Percentiles rank a stretch among this genome's conserved stretches.
Evolutionary conservation across 2,888 invertebrate species (phyloP).

Genomic region (Campopleginae sp.): DNA sequence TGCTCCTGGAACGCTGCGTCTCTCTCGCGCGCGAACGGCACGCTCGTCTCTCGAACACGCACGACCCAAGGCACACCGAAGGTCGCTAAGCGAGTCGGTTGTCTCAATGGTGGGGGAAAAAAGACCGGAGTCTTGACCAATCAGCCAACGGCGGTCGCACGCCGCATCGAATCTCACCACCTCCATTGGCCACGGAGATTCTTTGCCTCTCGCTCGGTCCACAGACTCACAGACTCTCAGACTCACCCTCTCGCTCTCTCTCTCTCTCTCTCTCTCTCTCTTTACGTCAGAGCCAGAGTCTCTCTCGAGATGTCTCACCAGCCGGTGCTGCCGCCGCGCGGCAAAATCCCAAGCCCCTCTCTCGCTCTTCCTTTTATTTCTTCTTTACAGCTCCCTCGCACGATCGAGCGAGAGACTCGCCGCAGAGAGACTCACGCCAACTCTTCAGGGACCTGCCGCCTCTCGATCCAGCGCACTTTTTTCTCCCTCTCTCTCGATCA

Average conservation of each 20-base stretch:
- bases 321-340: slow-evolving; percentile 62
- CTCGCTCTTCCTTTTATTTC: slow-evolving; percentile 45
- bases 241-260: slow-evolving; percentile 27
- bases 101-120: slow-evolving; percentile 69
- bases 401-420: neutral
- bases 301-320: slow-evolving; percentile 42
- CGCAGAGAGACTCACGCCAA: slow-evolving; percentile 50
- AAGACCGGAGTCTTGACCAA: slow-evolving; percentile 74
- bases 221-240: slow-evolving; percentile 48
- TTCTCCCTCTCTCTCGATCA: slow-evolving; percentile 52
- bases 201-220: slow-evolving; percentile 55
- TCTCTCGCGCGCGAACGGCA: slow-evolving; percentile 67
- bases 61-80: too few species aligned
- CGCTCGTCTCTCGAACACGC: slow-evolving; percentile 77
- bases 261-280: slow-evolving; percentile 37
- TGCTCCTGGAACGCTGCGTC: slow-evolving; percentile 18
- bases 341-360: slow-evolving; percentile 61
- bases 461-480: slow-evolving; percentile 39
- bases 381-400: slow-evolving; percentile 61
- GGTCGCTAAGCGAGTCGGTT: slow-evolving; percentile 37
- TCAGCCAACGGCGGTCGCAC: slow-evolving; percentile 78
- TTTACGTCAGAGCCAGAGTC: slow-evolving; percentile 26
- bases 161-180: slow-evolving; percentile 80
- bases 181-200: slow-evolving; percentile 74
- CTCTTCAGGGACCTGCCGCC: slow-evolving; percentile 65